Base-by-base conservation (phyloP, 2,113 vertebrate species). In the Colinus virginianus region DNA sequence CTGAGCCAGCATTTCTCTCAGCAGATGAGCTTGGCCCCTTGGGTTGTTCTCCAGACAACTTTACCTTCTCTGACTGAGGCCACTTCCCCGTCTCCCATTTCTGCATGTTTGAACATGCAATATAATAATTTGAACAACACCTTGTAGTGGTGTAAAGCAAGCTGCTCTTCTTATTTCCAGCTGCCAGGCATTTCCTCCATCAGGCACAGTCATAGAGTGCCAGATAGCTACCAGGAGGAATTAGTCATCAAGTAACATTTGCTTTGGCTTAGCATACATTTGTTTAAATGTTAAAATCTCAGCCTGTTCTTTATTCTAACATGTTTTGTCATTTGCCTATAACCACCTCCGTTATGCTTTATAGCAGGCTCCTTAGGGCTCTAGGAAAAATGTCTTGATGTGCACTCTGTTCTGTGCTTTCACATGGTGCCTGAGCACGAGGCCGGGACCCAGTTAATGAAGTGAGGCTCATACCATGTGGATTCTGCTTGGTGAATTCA, bases 271-370 rank as follows among this genome's bases (percentile, higher is more conserved):
- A 79, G 7, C 3, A 8, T 38, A 13, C 88, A 34, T 67, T 83
- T 94, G 13, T 68, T 81, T 51, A 69, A 87, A 64, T n/a, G 22
- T 58, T 85, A 69, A 77, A 69, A 85, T 64, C 25, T 62, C 74
- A 63, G 11, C 18, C 28, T 61, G 15, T 61, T 23, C 22, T 82
- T 90, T 28, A 77, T 79, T 88, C 87, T 72, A 82, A 26, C 55
- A 11, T 62, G 8, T 43, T 81, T 61, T 90, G 36, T 69, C 58
- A 30, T 72, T 84, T 90, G 30, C 42, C 40, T 12, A 1, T 51
- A 93, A 36, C 20, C 42, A 45, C 23, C 11, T 69, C n/a, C 32
- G 25, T 22, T 28, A 36, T 58, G 18, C 40, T 82, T 93, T 32
- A 48, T 21, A 69, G 68, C n/a, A 79, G 9, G 2, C 4, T 62